Evolutionary conservation across 2,888 invertebrate species (phyloP), one percentile per base, ranked within the genome.

Genomic region (Elysia crispata): DNA sequence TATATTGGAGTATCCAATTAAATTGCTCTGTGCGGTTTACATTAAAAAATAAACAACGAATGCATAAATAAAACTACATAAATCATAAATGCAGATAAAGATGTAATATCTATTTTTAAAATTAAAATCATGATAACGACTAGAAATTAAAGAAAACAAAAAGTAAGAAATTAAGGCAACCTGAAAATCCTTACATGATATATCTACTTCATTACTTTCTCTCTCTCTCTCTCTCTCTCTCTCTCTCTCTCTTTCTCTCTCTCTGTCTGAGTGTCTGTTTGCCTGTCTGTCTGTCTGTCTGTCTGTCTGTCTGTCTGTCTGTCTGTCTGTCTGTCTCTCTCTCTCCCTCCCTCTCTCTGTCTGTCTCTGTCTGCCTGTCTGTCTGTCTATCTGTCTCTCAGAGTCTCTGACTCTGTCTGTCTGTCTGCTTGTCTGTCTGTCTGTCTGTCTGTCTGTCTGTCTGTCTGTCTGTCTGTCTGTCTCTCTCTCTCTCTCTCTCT

Each of bases 1-100:
- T n/a, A n/a, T n/a, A n/a, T n/a, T n/a, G n/a, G n/a, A n/a, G n/a
- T n/a, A n/a, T n/a, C n/a, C n/a, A n/a, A n/a, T n/a, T n/a, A n/a
- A n/a, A n/a, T n/a, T n/a, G n/a, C n/a, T n/a, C n/a, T n/a, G n/a
- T n/a, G n/a, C n/a, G n/a, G n/a, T n/a, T n/a, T n/a, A n/a, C n/a
- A n/a, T n/a, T n/a, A n/a, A n/a, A n/a, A n/a, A n/a, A n/a, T n/a
- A n/a, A n/a, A n/a, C n/a, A n/a, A n/a, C n/a, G n/a, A n/a, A n/a
- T 41, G 3, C 41, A 41, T 41, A 11, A 41, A 11, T 3, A 6
- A 6, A 6, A 41, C 11, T 41, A 41, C 11, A 41, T 41, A 41
- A 41, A 80, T 18, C 82, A 82, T 60, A 70, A 78, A 25, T 75
- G 66, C n/a, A n/a, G n/a, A n/a, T n/a, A n/a, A 41, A 41, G 41